Evolutionary conservation across 2,888 invertebrate genomes (phyloP).

Genomic region (Cataglyphis livida): DNA sequence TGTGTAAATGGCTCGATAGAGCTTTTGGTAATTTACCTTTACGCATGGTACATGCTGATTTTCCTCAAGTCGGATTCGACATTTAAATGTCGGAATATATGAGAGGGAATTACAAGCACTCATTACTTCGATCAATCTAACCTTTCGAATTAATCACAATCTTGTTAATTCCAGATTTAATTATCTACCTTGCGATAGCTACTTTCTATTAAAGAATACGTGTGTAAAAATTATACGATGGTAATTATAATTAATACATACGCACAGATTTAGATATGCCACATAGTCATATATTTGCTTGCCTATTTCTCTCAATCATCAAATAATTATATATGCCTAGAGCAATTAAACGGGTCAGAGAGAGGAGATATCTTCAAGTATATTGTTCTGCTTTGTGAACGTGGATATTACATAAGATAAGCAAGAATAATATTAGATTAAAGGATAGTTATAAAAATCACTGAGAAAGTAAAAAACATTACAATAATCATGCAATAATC

Average conservation of each 20-base stretch:
- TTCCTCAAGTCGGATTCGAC: background rate
- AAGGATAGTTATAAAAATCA: background rate
- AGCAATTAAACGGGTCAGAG: background rate
- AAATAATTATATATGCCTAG: background rate
- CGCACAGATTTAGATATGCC: background rate
- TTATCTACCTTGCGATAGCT: background rate
- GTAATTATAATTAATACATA: background rate
- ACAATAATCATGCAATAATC: background rate
- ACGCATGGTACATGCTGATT: background rate
- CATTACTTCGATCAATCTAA: constrained; percentile 4
- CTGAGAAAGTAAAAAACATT: background rate
- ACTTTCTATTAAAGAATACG: background rate
- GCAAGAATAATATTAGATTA: background rate
- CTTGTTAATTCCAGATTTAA: constrained; percentile 5
- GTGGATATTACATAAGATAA: background rate
- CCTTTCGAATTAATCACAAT: background rate
- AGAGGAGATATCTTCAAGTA: background rate
- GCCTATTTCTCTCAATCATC: background rate
- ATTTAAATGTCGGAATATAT: constrained; percentile 4
- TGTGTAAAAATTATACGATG: background rate
- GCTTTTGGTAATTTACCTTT: constrained; percentile 11
- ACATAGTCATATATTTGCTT: background rate
- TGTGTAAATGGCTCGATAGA: background rate
- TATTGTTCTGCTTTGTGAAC: background rate
- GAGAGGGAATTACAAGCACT: background rate